A percentile compares a stretch with the other conserved stretches of the same genome.
Conservation (phyloP, 2,797 vertebrate species). For the Tenualosa thibaudeaui region DNA sequence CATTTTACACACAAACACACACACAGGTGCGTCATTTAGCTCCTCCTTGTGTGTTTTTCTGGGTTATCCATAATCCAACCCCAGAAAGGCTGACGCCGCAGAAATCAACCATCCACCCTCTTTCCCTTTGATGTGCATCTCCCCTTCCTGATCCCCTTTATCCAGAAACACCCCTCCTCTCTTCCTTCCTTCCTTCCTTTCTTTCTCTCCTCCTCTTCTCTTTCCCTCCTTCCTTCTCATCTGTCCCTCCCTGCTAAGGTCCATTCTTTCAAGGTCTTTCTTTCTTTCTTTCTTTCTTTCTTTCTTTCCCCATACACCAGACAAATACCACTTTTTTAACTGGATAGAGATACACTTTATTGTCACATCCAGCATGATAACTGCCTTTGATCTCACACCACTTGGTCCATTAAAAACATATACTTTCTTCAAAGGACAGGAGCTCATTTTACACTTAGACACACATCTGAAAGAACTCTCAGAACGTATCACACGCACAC, state of each 20-base stretch:
- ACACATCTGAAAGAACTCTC: neutral
- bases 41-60: slow-evolving; percentile 1
- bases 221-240: neutral
- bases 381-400: no score
- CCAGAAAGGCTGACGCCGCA: neutral
- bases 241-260: neutral
- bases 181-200: neutral
- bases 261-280: neutral
- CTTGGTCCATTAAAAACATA: no score
- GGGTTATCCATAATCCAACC: slow-evolving; percentile 6
- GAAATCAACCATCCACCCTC: neutral
- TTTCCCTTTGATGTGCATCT: slow-evolving; percentile 5
- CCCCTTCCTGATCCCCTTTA: slow-evolving; percentile 29
- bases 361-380: no score
- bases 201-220: slow-evolving; percentile 3
- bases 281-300: no score
- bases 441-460: neutral
- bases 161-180: slow-evolving; percentile 1
- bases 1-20: neutral
- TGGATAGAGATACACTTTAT: no score
- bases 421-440: no score
- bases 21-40: neutral
- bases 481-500: neutral
- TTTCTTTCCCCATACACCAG: neutral
- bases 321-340: no score